phyloP scores from a whole-genome alignment of 2,888 invertebrate species.

The Thymelicus lineola region DNA sequence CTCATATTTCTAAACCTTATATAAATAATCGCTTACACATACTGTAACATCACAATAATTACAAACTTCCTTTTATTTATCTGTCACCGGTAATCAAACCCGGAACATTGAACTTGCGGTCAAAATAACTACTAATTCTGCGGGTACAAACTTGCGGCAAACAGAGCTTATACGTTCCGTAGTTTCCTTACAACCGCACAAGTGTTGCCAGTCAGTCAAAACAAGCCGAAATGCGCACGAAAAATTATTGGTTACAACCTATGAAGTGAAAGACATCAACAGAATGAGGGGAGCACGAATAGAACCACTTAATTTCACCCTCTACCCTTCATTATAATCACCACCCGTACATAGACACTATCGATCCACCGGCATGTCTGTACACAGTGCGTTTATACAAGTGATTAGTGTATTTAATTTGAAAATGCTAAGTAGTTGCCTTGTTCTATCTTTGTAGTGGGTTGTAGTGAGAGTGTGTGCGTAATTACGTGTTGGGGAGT shows the following conservation, averaged over 20 bases:
- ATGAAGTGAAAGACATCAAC: constrained; percentile 79
- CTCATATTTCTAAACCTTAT: no score
- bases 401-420: constrained; percentile 86
- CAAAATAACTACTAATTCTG: no score
- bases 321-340: constrained; percentile 84
- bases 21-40: no score
- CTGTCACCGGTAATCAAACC: no score
- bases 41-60: no score
- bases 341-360: constrained; percentile 76
- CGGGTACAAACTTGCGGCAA: no score
- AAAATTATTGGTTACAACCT: constrained; percentile 71
- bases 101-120: no score
- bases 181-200: background rate
- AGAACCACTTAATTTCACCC: constrained; percentile 84
- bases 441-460: constrained; percentile 71
- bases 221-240: constrained; percentile 36
- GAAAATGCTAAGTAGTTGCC: constrained; percentile 85
- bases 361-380: constrained; percentile 71
- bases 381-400: constrained; percentile 76
- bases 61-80: no score
- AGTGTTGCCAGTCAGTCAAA: constrained; percentile 18
- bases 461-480: constrained; percentile 62
- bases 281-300: constrained; percentile 75
- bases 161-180: background rate
- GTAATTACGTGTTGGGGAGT: constrained; percentile 75